Conservation (phyloP, 2,113 vertebrate species). For the Orientallactaga bullata region DNA sequence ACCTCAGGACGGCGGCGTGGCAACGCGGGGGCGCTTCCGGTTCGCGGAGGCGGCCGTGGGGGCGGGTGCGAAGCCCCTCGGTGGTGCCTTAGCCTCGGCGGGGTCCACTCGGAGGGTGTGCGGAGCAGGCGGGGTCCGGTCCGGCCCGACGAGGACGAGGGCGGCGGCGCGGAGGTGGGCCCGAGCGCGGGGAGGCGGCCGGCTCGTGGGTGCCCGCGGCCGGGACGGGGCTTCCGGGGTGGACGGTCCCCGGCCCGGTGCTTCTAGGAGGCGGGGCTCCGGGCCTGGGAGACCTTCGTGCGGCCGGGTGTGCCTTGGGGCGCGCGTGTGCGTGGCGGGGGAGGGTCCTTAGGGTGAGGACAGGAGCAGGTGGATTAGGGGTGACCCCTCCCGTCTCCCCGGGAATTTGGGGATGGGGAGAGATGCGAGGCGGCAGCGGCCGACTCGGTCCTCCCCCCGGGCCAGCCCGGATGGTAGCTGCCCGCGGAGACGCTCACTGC, state of each 20-base stretch:
- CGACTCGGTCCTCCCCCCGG: too few species aligned
- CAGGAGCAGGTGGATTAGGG: background rate
- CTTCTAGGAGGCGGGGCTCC: background rate
- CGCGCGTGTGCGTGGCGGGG: too few species aligned
- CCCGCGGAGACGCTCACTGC: background rate
- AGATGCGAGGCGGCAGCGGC: background rate
- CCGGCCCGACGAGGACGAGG: too few species aligned
- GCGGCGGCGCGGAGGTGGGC: conserved; percentile 51
- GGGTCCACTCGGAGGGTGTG: accelerated
- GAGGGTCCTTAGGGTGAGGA: background rate
- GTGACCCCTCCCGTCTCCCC: too few species aligned
- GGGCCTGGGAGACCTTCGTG: background rate
- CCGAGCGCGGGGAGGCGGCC: background rate
- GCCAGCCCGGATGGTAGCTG: background rate
- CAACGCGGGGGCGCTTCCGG: conserved; percentile 58
- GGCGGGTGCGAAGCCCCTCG: background rate
- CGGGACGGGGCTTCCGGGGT: conserved; percentile 49
- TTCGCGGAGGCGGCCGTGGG: background rate
- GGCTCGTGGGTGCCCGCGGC: background rate
- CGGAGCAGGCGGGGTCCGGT: background rate
- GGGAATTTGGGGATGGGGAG: background rate
- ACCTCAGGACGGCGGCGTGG: background rate
- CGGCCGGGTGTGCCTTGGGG: background rate
- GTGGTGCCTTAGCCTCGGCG: accelerated
- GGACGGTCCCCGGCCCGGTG: background rate